Evolutionary conservation across 2,113 vertebrate species (phyloP).

Genomic region (Boleophthalmus pectinirostris): DNA sequence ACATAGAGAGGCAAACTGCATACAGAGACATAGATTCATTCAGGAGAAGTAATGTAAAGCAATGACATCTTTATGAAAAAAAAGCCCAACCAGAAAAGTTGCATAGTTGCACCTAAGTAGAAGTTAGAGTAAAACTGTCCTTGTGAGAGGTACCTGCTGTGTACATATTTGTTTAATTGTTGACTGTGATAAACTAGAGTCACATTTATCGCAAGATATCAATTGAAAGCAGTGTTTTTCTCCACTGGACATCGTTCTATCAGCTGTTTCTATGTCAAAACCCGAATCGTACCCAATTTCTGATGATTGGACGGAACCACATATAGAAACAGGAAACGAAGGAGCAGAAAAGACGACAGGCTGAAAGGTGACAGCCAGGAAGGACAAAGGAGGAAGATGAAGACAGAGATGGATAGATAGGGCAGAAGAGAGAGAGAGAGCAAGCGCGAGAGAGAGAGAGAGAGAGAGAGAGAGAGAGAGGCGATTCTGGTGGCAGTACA

Average conservation of each 20-base stretch:
- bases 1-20: neutral
- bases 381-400: constrained; percentile 7
- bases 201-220: neutral
- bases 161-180: neutral
- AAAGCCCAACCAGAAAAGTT: neutral
- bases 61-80: neutral
- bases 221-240: neutral
- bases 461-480: constrained; percentile 2
- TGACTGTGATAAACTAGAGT: neutral
- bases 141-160: neutral
- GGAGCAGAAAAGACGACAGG: neutral
- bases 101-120: neutral
- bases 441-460: no score
- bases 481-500: constrained; percentile 16
- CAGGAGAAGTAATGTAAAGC: no score
- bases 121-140: neutral
- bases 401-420: constrained; percentile 5
- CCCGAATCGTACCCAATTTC: neutral
- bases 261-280: neutral
- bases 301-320: neutral
- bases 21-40: no score
- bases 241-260: neutral
- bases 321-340: neutral
- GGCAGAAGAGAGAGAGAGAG: constrained; percentile 8
- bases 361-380: neutral